Base-by-base conservation (phyloP, 2,888 invertebrate genomes). In the Metellina segmentata region DNA sequence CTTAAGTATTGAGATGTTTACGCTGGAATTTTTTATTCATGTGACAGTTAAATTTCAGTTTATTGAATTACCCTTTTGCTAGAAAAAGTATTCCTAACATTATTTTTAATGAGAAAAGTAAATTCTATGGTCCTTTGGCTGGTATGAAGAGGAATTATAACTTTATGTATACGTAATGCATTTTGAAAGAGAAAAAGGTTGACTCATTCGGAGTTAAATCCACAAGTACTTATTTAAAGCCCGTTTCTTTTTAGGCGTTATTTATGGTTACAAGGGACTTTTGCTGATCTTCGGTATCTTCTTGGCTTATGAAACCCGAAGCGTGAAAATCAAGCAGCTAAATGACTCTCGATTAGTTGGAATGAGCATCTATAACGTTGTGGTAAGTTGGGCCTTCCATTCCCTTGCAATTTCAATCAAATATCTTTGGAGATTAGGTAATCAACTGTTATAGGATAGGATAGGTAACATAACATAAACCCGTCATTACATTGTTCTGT, bases 321-420 rank as follows among this genome's bases (percentile, higher is more conserved):
- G 98, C 93, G 97, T 99, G 93, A 99, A 99, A 96, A 97, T 99
- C 90, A 95, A 96, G 94, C 98, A 98, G 95, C 98, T 99, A 94
- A 99, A 99, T 95, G 99, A 99, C 96, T 98, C 99, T 0, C 97
- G 99, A 94, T 98, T 99, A 95, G 99, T 99, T 51, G 99, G 99
- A 93, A 98, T 99, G 98, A 98, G 99, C 94, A 99, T 99, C 95
- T 99, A 99, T 96, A 99, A 99, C 95, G 99, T 99, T 94, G 99
- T 99, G 93, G 98, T 93, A 86, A 92, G 90, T 78, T 52, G 13
- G n/a, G 52, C 1, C 9, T n/a, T 49, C n/a, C 11, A 7, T 70
- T 72, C 7, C 6, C 61, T n/a, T 34, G 34, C 1, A 11, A 61
- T 16, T 61, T 61, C 61, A 13, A 61, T 61, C 61, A 5, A 61